These are phyloP conservation scores for Euglossa dilemma DNA, from an alignment of 1,140 invertebrate genomes.

Conservation along the genomic window DNA sequence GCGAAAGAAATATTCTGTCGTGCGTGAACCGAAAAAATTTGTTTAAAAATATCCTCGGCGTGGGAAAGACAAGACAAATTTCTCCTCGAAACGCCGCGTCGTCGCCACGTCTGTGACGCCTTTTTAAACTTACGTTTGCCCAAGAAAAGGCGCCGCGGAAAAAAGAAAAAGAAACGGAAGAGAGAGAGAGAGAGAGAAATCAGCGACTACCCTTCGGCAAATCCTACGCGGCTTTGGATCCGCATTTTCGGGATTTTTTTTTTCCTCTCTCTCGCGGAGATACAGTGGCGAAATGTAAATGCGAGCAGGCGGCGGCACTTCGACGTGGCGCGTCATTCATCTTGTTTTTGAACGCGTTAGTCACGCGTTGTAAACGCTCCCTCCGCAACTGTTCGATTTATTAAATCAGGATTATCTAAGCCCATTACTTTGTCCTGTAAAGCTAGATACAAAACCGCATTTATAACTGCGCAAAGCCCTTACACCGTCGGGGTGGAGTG, in stretches of 20 bases:
- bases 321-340: constrained; percentile 57
- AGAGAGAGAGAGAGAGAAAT: neutral
- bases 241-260: constrained; percentile 37
- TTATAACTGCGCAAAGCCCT: constrained; percentile 76
- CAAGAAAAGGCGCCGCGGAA: neutral
- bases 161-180: neutral
- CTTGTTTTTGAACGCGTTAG: constrained; percentile 78
- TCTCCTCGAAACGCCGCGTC: too few species aligned
- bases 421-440: constrained; percentile 79
- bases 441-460: constrained; percentile 80
- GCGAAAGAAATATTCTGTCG: too few species aligned
- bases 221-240: constrained; percentile 32
- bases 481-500: constrained; percentile 43
- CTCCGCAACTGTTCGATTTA: constrained; percentile 82
- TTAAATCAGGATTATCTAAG: constrained; percentile 83
- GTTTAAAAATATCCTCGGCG: too few species aligned
- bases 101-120: too few species aligned
- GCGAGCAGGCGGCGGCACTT: constrained; percentile 22
- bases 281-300: constrained; percentile 69
- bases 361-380: constrained; percentile 77
- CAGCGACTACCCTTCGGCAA: neutral
- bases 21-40: too few species aligned
- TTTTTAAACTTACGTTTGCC: neutral
- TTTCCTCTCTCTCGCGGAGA: neutral
- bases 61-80: too few species aligned